Base-by-base conservation (phyloP, 2,797 vertebrate genomes). In the Acrossocheilus fasciatus region DNA sequence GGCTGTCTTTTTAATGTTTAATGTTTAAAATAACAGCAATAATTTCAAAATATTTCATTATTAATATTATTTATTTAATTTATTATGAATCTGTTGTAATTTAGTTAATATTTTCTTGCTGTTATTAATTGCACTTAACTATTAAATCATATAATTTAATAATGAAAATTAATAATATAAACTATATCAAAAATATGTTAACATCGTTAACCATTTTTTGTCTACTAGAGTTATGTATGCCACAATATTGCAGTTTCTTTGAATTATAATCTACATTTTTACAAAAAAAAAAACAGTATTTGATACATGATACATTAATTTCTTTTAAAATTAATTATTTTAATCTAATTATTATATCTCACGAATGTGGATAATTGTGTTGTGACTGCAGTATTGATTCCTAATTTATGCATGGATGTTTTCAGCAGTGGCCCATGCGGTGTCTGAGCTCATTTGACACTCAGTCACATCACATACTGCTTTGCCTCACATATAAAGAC, bases 391-490 rank as follows among this genome's bases (percentile, higher is more conserved):
- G 70, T 72, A 76, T 89, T 83, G 73, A 79, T 85, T 85, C 90
- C 84, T 87, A 36, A 6, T 18, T 1, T 8, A 68, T 18, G 15
- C 14, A 66, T 80, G 89, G 20, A 62, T 88, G 86, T 66, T 50
- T 72, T 87, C 90, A 91, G 91, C 73, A 6, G 81, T 87, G 86
- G 88, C 70, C 14, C 81, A 5, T 68, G 30, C 12, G 6, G 87
- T 91, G 89, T 80, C 87, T 91, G 87, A 82, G 74, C 81, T 93
- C 92, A 93, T 95, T 85, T 93, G 93, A 81, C 88, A 90, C 88
- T 83, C 89, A 90, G 86, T 91, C 90, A 88, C 90, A 91, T 94
- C 90, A 15, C 30, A 66, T 34, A 66, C 92, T 89, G 89, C 86
- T 88, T 92, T 92, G 92, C 91, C 47, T 0, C 26, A 91, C 89